Base-by-base conservation (phyloP, 2,888 invertebrate species). In the Oithona nana region DNA sequence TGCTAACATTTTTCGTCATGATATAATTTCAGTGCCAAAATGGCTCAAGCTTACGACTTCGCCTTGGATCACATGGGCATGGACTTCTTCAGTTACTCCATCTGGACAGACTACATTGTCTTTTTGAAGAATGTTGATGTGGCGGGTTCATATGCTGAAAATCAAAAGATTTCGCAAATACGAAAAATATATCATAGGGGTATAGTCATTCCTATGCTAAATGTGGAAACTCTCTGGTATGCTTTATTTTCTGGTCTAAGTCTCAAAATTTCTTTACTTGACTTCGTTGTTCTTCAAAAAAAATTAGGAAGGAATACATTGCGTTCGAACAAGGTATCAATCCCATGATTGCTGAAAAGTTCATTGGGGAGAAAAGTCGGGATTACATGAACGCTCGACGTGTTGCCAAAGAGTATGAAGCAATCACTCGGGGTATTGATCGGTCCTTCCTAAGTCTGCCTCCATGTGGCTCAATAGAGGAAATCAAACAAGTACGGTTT, bases 1-100 rank as follows among this genome's bases (percentile, higher is more conserved):
- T 26, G 28, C 52, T 66, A n/a, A n/a, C n/a, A n/a, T n/a, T n/a
- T n/a, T n/a, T n/a, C n/a, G n/a, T n/a, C n/a, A n/a, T n/a, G n/a
- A n/a, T n/a, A n/a, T 67, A 72, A 72, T 71, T 73, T 24, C 71
- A 94, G 97, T 71, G 98, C 98, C 74, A 97, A 95, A 77, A 89
- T 99, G 88, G 97, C 97, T 0, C 94, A 98, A 73, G 97, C 98
- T 0, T 99, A 97, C 73, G 97, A 99, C 75, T 98, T 98, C 75
- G 97, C 98, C 0, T 75, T 99, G 66, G 98, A 98, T 66, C 95
- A 97, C 75, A 95, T 99, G 67, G 98, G 98, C 0, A 84, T 98
- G 83, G 98, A 99, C 71, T 86, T 95, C 68, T 89, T 93, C 75
- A 90, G 95, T 0, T 93, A 88, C 73, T 84, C 87, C 8, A 88